Evolutionary conservation across 2,888 invertebrate genomes (phyloP).

Genomic region (Diachrysia chrysitis): DNA sequence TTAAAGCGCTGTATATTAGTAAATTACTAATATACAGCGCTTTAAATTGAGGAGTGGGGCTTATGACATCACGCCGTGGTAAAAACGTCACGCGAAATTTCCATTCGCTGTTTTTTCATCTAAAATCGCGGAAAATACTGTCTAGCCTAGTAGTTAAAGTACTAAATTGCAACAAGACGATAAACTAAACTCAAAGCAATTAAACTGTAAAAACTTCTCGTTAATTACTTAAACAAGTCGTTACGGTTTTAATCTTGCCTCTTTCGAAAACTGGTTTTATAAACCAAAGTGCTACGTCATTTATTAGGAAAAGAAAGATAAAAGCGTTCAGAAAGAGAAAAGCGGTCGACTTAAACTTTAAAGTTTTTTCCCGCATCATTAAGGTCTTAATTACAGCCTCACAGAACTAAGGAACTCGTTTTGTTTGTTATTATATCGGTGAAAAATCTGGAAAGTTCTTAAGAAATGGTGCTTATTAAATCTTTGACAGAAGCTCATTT

Average conservation of each 20-base stretch:
- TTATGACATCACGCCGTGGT: too few species aligned
- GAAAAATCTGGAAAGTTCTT: neutral
- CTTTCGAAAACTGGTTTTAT: neutral
- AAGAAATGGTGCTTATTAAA: neutral
- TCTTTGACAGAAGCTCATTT: neutral
- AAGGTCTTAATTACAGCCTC: neutral
- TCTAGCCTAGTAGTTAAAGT: neutral
- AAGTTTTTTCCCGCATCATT: constrained; percentile 2
- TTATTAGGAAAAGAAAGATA: neutral
- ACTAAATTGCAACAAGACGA: neutral
- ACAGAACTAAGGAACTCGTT: neutral
- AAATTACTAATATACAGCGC: too few species aligned
- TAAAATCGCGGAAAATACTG: too few species aligned
- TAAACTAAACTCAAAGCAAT: constrained; percentile 4
- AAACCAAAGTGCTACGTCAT: constrained; percentile 5
- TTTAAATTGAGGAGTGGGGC: too few species aligned
- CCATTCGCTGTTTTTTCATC: too few species aligned
- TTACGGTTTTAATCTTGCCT: neutral
- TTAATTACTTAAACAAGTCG: constrained; percentile 1
- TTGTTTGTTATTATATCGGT: constrained; percentile 2
- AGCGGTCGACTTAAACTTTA: neutral
- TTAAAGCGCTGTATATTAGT: too few species aligned
- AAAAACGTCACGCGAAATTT: too few species aligned
- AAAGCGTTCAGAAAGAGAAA: neutral
- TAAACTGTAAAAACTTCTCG: neutral